Conservation (phyloP, 2,113 vertebrate species). For the Promerops cafer region DNA sequence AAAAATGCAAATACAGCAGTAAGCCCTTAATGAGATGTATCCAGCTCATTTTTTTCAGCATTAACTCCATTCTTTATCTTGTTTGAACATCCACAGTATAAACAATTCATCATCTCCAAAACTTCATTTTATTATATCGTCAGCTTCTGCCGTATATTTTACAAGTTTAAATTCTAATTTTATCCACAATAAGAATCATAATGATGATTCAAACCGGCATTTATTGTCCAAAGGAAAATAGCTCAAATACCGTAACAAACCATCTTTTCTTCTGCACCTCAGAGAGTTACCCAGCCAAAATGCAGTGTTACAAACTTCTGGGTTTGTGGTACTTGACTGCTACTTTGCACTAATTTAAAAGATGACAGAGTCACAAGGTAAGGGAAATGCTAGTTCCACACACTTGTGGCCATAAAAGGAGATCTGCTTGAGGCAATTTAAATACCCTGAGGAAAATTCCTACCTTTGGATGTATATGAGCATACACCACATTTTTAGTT, state of each 20-base stretch:
- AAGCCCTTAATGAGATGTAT: conserved; percentile 66
- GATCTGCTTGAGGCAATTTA: not conserved
- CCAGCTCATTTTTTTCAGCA: conserved; percentile 63
- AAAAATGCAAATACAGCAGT: conserved; percentile 70
- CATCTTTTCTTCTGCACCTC: not conserved
- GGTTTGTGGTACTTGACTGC: not conserved
- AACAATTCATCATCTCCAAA: conserved; percentile 24
- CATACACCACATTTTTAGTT: not conserved
- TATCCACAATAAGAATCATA: not conserved
- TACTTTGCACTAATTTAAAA: not conserved
- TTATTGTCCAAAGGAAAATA: not conserved
- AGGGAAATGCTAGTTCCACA: not conserved
- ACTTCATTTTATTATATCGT: conserved; percentile 44
- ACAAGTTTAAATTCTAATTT: conserved; percentile 26
- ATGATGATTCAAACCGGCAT: not conserved
- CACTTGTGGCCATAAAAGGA: not conserved
- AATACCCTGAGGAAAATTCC: not conserved
- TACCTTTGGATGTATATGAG: not conserved
- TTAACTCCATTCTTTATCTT: conserved; percentile 54
- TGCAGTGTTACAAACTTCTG: not conserved
- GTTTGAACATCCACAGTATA: conserved; percentile 4
- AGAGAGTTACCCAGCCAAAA: not conserved
- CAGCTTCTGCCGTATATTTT: not conserved
- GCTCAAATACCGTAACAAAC: not conserved
- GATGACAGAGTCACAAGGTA: not conserved